Evolutionary conservation across 1,140 invertebrate genomes (phyloP), one percentile per base, ranked within the genome.

Genomic region (Heliconius nattereri): DNA sequence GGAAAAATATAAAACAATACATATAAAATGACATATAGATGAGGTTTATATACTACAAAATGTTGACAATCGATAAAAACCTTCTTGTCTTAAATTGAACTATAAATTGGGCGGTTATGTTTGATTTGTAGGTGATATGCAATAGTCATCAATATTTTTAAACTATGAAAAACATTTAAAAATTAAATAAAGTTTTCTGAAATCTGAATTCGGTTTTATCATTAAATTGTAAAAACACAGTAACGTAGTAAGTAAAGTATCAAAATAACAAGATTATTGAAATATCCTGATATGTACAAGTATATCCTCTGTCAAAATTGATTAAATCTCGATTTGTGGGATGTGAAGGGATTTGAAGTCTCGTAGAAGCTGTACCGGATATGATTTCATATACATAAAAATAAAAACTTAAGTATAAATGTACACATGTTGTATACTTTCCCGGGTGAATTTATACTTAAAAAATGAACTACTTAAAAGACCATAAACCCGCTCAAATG

Each of bases 291-390:
- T 73, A 73, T 45, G 37, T 37, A 32, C 32, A 32, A 32, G 32
- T 32, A 73, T 73, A 73, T 73, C 37, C 7, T 9, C 35, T 73
- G 71, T 73, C 71, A 26, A 73, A 49, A 26, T 73, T 73, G 71
- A 45, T 73, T 73, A 23, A 73, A 40, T 45, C 23, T 73, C 23
- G 71, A 40, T 45, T 26, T 60, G 23, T n/a, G n/a, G n/a, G n/a
- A n/a, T n/a, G n/a, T n/a, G n/a, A n/a, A n/a, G 57, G 20, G 23
- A 60, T 60, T 23, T 60, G 7, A 23, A 9, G 7, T 20, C 45
- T 52, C 16, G n/a, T 66, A 66, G 20, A 6, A 16, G 8, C n/a
- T 66, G n/a, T 26, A 26, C 57, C 57, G 7, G 57, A 60, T 60
- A 60, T 26, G 57, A 60, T 60, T 16, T 49, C 16, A 49, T 13